Conservation (phyloP, 2,113 vertebrate genomes). For the Urocolius indicus region DNA sequence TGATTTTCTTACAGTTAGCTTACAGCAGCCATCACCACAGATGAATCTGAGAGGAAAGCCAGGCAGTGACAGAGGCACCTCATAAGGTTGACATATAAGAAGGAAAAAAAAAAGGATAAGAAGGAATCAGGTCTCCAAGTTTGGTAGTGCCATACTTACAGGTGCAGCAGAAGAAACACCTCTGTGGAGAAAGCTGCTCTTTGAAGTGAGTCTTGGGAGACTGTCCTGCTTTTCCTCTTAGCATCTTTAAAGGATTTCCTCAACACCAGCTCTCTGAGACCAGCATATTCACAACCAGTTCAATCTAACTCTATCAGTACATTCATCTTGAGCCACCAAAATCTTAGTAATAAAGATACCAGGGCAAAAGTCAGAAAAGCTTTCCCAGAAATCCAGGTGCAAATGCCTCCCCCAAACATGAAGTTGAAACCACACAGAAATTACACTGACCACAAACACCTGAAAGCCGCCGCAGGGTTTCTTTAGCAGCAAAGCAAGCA, state of each 20-base stretch:
- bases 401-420: background rate
- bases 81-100: background rate
- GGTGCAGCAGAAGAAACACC: background rate
- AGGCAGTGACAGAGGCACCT: background rate
- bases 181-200: background rate
- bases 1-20: background rate
- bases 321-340: background rate
- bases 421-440: background rate
- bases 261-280: background rate
- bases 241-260: background rate
- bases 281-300: background rate
- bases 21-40: background rate
- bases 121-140: background rate
- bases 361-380: background rate
- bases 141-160: background rate
- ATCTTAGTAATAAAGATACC: background rate
- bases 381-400: background rate
- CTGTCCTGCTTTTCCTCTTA: background rate
- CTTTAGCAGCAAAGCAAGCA: background rate
- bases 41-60: background rate
- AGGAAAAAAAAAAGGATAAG: background rate
- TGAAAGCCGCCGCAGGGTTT: background rate
- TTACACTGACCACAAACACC: background rate
- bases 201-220: background rate
- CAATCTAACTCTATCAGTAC: background rate